Evolutionary conservation across 1,140 invertebrate species (phyloP).

Genomic region (Heliothis virescens): DNA sequence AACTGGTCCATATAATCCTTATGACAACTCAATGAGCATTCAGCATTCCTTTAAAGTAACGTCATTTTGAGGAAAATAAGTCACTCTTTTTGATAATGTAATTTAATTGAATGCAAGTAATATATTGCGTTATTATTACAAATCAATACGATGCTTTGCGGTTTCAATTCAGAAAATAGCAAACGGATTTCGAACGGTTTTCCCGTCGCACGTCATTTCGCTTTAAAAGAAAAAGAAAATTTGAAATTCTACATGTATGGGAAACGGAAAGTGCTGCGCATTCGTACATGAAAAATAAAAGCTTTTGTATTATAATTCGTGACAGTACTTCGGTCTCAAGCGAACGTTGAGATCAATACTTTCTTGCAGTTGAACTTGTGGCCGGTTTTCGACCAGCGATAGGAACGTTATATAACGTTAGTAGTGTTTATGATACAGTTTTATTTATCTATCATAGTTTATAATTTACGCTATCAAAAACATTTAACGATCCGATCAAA

Average conservation of each 20-base stretch:
- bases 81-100: not conserved
- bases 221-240: constrained; percentile 2
- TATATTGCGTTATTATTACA: too few relatives aligned
- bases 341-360: constrained; percentile 29
- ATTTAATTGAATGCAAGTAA: too few relatives aligned
- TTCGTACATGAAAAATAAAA: constrained; percentile 32
- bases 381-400: constrained; percentile 16
- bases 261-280: constrained; percentile 4
- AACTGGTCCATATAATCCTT: not conserved
- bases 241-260: not conserved
- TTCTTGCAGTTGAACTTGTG: constrained; percentile 37
- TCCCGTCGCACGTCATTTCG: not conserved
- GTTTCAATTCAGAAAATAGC: not conserved
- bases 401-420: not conserved
- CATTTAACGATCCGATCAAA: too few relatives aligned
- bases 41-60: not conserved
- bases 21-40: not conserved
- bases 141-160: not conserved
- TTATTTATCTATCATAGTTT: constrained; percentile 23
- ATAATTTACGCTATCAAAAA: not conserved
- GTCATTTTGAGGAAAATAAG: not conserved
- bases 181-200: constrained; percentile 1
- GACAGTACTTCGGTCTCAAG: constrained; percentile 5
- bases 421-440: constrained; percentile 14
- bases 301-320: constrained; percentile 39